These are phyloP conservation scores for Eretmocerus hayati DNA, from an alignment of 2,888 invertebrate genomes.

Conservation along the genomic window DNA sequence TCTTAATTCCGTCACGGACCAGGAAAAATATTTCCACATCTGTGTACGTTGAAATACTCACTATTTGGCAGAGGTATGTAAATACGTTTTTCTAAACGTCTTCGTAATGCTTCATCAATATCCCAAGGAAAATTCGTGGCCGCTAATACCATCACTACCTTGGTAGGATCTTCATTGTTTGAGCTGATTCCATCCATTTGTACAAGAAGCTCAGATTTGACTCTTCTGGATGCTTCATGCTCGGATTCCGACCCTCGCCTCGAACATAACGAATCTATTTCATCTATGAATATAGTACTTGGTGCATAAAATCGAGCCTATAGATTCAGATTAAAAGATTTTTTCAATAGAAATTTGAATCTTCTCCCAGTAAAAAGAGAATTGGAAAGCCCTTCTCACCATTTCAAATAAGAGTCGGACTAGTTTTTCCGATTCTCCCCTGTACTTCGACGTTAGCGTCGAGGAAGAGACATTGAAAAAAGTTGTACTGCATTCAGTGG, in stretches of 20 bases:
- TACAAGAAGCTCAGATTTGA: slow-evolving; percentile 93
- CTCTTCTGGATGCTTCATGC: slow-evolving; percentile 93
- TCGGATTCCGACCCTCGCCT: slow-evolving; percentile 92
- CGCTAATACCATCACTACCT: slow-evolving; percentile 95
- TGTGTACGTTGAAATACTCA: too few species aligned
- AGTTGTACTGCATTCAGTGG: slow-evolving; percentile 95
- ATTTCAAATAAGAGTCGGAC: slow-evolving; percentile 95
- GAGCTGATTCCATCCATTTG: slow-evolving; percentile 97
- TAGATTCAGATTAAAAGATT: slow-evolving; percentile 29
- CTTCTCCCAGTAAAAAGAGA: not conserved
- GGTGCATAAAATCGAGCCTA: slow-evolving; percentile 97
- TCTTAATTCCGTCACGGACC: too few species aligned
- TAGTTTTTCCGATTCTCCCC: slow-evolving; percentile 98
- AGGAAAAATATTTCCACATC: too few species aligned
- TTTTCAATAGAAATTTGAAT: slow-evolving; percentile 3
- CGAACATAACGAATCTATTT: slow-evolving; percentile 96
- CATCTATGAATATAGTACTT: slow-evolving; percentile 97
- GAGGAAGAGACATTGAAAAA: slow-evolving; percentile 97
- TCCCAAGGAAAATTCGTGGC: slow-evolving; percentile 99
- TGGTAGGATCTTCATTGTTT: slow-evolving; percentile 53
- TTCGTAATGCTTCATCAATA: slow-evolving; percentile 89
- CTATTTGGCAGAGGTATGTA: slow-evolving; percentile 94
- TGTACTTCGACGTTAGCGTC: slow-evolving; percentile 94
- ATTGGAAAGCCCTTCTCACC: slow-evolving; percentile 52
- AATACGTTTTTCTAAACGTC: slow-evolving; percentile 93